A percentile compares a stretch with the other conserved stretches of the same genome.
Evolutionary conservation across 2,888 invertebrate genomes (phyloP).

Genomic region (Nemapogon koenigi): DNA sequence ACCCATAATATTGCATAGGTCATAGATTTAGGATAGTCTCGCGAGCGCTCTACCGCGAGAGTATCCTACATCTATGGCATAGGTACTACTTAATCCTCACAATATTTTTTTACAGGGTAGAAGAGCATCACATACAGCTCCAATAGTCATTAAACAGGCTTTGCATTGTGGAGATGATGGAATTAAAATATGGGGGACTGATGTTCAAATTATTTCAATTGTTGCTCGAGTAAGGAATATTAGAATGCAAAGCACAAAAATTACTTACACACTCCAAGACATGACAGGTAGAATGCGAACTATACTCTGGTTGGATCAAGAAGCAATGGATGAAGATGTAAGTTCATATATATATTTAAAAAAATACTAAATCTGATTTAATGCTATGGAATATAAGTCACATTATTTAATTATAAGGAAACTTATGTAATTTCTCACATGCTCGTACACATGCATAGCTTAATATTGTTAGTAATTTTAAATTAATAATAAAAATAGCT

Average conservation of each 20-base stretch:
- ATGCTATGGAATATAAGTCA: no score
- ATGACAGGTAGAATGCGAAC: slow-evolving; percentile 58
- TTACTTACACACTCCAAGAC: slow-evolving; percentile 57
- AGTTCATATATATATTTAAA: slow-evolving; percentile 15
- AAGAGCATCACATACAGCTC: slow-evolving; percentile 52
- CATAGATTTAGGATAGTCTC: no score
- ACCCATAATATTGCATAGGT: no score
- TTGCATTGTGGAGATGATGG: slow-evolving; percentile 54
- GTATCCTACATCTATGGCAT: neutral
- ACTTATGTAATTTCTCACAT: no score
- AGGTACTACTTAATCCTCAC: neutral
- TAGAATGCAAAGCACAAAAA: slow-evolving; percentile 54
- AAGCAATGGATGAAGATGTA: slow-evolving; percentile 57
- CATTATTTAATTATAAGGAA: no score
- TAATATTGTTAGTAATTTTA: no score
- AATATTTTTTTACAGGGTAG: slow-evolving; percentile 30
- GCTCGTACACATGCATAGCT: no score
- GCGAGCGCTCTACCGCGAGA: no score
- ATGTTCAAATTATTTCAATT: slow-evolving; percentile 50
- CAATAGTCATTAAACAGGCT: slow-evolving; percentile 54
- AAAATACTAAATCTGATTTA: no score
- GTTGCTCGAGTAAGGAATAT: slow-evolving; percentile 50
- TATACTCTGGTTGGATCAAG: slow-evolving; percentile 55
- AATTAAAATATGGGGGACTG: slow-evolving; percentile 57
- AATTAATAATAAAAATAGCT: no score